phyloP scores from a whole-genome alignment of 2,797 vertebrate genomes.

The Urocyon cinereoargenteus region DNA sequence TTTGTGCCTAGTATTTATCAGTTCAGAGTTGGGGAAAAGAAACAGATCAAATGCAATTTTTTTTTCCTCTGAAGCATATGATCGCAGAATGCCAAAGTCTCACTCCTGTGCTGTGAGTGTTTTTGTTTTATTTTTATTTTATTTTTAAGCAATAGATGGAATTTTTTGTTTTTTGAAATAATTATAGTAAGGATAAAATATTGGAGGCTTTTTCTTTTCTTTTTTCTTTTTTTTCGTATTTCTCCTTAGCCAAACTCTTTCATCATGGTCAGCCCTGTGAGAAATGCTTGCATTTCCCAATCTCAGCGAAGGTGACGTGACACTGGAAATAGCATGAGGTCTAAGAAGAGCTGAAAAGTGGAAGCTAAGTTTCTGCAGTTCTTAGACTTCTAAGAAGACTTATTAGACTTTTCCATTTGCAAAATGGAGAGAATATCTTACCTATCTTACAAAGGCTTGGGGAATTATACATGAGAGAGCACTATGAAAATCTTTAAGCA shows the following conservation, averaged over 20 bases:
- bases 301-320: rapidly evolving
- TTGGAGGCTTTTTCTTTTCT: not conserved
- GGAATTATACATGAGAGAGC: not conserved
- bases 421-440: not conserved
- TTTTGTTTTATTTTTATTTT: not conserved
- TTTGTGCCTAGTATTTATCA: not conserved
- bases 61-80: not conserved
- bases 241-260: not conserved
- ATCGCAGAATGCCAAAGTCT: too few species aligned
- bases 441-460: not conserved
- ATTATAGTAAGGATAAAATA: not conserved
- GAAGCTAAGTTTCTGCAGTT: not conserved
- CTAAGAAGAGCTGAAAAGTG: not conserved
- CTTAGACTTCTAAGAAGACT: not conserved
- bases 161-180: not conserved
- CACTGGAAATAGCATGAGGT: rapidly evolving
- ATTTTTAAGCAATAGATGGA: not conserved
- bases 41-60: not conserved
- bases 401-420: not conserved
- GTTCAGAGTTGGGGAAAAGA: not conserved
- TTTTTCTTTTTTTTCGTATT: not conserved
- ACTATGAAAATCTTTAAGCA: not conserved
- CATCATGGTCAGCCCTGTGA: not conserved
- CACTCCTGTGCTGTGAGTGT: not conserved
- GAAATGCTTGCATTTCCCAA: not conserved